Evolutionary conservation across 2,888 invertebrate genomes (phyloP).

Genomic region (Cyclophora albipunctata): DNA sequence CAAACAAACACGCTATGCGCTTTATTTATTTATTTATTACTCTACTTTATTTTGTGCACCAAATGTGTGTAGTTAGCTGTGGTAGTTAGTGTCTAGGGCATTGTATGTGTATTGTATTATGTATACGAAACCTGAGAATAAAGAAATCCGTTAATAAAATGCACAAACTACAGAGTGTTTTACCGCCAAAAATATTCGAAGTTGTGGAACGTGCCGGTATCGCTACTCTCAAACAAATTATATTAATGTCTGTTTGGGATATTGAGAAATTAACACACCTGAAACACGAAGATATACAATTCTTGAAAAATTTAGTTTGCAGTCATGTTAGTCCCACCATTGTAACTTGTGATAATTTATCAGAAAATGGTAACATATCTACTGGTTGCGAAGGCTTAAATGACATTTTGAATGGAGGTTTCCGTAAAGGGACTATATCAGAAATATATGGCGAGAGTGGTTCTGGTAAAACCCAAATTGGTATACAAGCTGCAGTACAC

Average conservation of each 20-base stretch:
- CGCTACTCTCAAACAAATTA: constrained; percentile 44
- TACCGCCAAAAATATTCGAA: constrained; percentile 47
- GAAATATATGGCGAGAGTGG: constrained; percentile 89
- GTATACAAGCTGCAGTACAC: constrained; percentile 80
- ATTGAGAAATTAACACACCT: constrained; percentile 55
- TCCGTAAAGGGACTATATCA: constrained; percentile 79
- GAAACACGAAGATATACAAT: constrained; percentile 38
- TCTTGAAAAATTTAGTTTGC: constrained; percentile 44
- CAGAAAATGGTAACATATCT: constrained; percentile 33
- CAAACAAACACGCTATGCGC: no score
- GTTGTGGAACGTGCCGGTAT: constrained; percentile 46
- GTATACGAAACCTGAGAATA: no score
- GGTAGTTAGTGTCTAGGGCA: no score
- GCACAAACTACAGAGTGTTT: constrained; percentile 17
- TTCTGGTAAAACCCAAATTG: constrained; percentile 87
- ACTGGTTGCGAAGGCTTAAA: constrained; percentile 79
- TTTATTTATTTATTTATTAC: no score
- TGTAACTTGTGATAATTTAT: constrained; percentile 29
- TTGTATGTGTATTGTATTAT: no score
- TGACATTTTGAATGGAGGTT: constrained; percentile 78
- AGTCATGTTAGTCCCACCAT: constrained; percentile 30
- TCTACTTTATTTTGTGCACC: no score
- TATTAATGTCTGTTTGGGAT: constrained; percentile 47
- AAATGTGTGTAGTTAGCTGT: no score
- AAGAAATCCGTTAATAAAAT: constrained; percentile 1